Conservation (phyloP, 1,140 invertebrate species). For the Drosophila insularis region DNA sequence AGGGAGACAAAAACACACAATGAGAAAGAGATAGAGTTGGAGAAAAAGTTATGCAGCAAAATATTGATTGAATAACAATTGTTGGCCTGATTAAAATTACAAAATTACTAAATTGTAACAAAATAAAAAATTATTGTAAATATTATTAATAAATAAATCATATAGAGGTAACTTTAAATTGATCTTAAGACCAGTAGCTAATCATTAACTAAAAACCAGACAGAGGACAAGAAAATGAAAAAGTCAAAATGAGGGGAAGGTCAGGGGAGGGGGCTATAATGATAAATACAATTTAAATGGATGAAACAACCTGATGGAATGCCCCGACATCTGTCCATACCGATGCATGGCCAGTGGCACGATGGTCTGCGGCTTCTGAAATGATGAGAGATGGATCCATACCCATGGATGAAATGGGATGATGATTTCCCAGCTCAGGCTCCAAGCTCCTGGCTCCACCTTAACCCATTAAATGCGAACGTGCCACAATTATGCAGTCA, state of each 20-base stretch:
- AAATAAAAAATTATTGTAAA: background rate
- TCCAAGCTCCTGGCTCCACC: slow-evolving; percentile 46
- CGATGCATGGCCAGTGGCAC: background rate
- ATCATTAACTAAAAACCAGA: slow-evolving; percentile 34
- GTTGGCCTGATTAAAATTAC: too few relatives aligned
- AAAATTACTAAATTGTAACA: slow-evolving; percentile 25
- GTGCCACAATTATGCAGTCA: slow-evolving; percentile 73
- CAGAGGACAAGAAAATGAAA: too few relatives aligned
- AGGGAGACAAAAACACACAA: background rate
- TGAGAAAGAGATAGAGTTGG: slow-evolving; percentile 14
- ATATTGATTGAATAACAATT: too few relatives aligned
- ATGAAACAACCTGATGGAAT: slow-evolving; percentile 31
- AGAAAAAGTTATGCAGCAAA: background rate
- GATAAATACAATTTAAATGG: slow-evolving; percentile 20
- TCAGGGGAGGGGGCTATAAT: background rate
- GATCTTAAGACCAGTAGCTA: slow-evolving; percentile 61
- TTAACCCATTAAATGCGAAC: slow-evolving; percentile 72
- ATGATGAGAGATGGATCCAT: slow-evolving; percentile 15
- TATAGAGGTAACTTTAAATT: background rate
- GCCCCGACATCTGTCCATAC: background rate
- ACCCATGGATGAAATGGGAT: too few relatives aligned
- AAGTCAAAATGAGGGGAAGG: background rate
- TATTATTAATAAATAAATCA: too few relatives aligned
- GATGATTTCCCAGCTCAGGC: background rate
- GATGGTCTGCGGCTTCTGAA: slow-evolving; percentile 43